Evolutionary conservation across 2,113 vertebrate genomes (phyloP).

Genomic region (Trogon melanurus): DNA sequence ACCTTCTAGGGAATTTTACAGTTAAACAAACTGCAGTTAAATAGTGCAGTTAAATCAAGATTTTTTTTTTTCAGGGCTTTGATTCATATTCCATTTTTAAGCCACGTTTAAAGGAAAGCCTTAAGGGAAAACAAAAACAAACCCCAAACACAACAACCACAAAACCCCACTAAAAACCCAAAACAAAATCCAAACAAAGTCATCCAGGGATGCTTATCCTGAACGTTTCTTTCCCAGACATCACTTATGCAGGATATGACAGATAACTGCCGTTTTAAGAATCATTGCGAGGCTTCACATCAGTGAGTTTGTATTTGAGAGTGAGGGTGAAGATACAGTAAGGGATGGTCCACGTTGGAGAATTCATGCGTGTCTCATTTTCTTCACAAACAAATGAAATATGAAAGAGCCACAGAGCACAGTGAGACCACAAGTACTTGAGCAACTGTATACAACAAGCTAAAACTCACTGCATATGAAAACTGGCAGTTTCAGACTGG

Average conservation of each 20-base stretch:
- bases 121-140: not conserved
- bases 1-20: not conserved
- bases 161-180: too few relatives aligned
- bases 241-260: not conserved
- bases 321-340: not conserved
- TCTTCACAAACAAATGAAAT: not conserved
- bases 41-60: not conserved
- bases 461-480: not conserved
- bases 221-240: not conserved
- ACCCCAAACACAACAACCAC: too few relatives aligned
- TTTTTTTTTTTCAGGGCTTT: not conserved
- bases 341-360: not conserved
- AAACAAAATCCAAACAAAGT: too few relatives aligned
- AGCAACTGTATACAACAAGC: not conserved
- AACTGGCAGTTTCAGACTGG: not conserved
- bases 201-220: not conserved
- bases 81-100: not conserved
- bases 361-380: not conserved
- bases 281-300: not conserved
- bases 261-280: not conserved
- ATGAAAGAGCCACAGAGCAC: not conserved
- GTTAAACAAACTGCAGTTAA: not conserved
- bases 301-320: not conserved
- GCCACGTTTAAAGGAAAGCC: not conserved
- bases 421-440: not conserved